Conservation (phyloP, 2,888 invertebrate genomes). For the Hemithea aestivaria region DNA sequence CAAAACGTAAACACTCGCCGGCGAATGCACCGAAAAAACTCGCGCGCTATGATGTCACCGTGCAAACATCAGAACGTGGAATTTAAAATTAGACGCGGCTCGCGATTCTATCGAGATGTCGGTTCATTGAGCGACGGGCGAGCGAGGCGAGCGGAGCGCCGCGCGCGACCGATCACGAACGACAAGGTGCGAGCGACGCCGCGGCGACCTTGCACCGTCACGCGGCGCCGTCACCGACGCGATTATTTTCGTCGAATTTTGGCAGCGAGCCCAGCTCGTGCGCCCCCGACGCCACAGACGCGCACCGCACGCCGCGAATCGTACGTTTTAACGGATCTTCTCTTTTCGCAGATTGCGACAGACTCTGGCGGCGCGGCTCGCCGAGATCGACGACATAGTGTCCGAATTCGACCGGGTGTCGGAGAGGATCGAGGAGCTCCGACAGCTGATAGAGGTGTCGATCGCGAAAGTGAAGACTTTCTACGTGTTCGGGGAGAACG, state of each 20-base stretch:
- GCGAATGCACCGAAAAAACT: slow-evolving; percentile 67
- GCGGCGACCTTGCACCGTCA: slow-evolving; percentile 70
- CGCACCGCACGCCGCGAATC: slow-evolving; percentile 40
- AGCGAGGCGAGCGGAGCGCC: slow-evolving; percentile 73
- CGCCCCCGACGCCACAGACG: slow-evolving; percentile 45
- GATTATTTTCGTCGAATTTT: slow-evolving; percentile 74
- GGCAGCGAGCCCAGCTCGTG: slow-evolving; percentile 59
- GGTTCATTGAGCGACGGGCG: slow-evolving; percentile 76
- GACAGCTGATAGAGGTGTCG: slow-evolving; percentile 82
- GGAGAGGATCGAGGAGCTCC: slow-evolving; percentile 83
- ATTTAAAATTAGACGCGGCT: slow-evolving; percentile 70
- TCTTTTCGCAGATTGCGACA: slow-evolving; percentile 86
- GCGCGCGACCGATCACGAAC: slow-evolving; percentile 69
- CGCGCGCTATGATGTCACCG: slow-evolving; percentile 71
- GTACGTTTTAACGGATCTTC: slow-evolving; percentile 43
- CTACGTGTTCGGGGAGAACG: slow-evolving; percentile 88
- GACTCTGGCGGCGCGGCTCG: slow-evolving; percentile 86
- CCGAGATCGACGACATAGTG: slow-evolving; percentile 86
- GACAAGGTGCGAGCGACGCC: slow-evolving; percentile 53
- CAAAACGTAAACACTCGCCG: slow-evolving; percentile 69
- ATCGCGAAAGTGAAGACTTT: slow-evolving; percentile 83
- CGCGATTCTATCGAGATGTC: slow-evolving; percentile 55
- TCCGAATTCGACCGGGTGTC: slow-evolving; percentile 87
- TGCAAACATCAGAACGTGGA: slow-evolving; percentile 68
- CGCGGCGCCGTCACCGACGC: slow-evolving; percentile 63